These are phyloP conservation scores for Brachionus calyciflorus DNA, from an alignment of 1,140 invertebrate species.

Conservation along the genomic window DNA sequence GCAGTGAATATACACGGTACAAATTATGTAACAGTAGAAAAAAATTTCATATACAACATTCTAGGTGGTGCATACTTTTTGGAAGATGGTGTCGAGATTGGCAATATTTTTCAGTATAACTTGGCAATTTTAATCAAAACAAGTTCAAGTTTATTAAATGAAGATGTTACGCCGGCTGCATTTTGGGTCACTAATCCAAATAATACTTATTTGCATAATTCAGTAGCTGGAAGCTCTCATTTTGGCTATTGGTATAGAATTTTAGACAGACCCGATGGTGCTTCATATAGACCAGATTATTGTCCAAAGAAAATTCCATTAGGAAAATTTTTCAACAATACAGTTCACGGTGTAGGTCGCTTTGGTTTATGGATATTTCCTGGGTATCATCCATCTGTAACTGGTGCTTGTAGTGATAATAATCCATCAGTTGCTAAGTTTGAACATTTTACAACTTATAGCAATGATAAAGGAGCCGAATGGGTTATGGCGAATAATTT, in stretches of 20 bases:
- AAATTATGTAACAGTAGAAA: conserved; percentile 47
- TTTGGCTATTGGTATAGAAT: conserved; percentile 58
- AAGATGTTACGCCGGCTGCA: conserved; percentile 57
- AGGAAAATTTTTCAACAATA: conserved; percentile 55
- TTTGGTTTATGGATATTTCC: conserved; percentile 59
- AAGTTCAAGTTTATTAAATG: conserved; percentile 57
- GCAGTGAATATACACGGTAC: conserved; percentile 58
- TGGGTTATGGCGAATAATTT: conserved; percentile 52
- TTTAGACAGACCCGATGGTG: conserved; percentile 55
- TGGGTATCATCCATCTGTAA: conserved; percentile 50
- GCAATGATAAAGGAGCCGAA: conserved; percentile 51
- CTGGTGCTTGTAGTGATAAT: conserved; percentile 29
- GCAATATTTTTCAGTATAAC: conserved; percentile 55
- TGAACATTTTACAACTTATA: conserved; percentile 48
- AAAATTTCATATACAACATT: conserved; percentile 52
- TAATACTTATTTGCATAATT: conserved; percentile 55
- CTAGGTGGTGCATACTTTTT: conserved; percentile 58
- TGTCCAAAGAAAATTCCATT: conserved; percentile 53
- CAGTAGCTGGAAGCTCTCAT: conserved; percentile 56
- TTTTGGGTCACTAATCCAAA: conserved; percentile 58
- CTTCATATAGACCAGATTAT: conserved; percentile 51
- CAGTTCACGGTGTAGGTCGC: conserved; percentile 57
- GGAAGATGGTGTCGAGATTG: conserved; percentile 58
- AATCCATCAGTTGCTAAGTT: conserved; percentile 46
- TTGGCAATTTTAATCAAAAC: conserved; percentile 54